Conservation (phyloP, 2,888 invertebrate genomes). For the Drosophila limbata region DNA sequence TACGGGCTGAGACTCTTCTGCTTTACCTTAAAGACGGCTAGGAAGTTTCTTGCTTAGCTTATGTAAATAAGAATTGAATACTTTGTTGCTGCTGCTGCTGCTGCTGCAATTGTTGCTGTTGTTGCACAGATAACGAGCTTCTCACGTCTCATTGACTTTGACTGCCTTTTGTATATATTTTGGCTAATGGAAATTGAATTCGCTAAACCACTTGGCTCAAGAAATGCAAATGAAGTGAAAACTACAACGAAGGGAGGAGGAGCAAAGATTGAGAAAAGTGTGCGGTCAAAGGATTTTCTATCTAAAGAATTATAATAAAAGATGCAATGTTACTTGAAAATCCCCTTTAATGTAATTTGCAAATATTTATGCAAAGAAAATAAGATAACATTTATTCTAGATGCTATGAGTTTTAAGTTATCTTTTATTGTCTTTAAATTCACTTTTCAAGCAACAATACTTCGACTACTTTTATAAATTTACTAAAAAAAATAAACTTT, state of each 20-base stretch:
- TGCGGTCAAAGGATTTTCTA: conserved; percentile 1
- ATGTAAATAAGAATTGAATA: conserved; percentile 33
- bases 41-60: conserved; percentile 14
- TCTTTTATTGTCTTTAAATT: too few relatives aligned
- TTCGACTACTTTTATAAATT: too few relatives aligned
- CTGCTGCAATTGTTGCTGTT: conserved; percentile 4
- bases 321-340: background rate
- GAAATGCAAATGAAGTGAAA: conserved; percentile 70
- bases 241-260: conserved; percentile 10
- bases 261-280: conserved; percentile 1
- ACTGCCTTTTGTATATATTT: conserved; percentile 7
- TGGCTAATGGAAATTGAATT: conserved; percentile 69
- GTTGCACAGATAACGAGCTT: conserved; percentile 63
- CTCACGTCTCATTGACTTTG: conserved; percentile 62
- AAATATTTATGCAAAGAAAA: background rate
- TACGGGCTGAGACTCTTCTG: conserved; percentile 15
- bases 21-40: conserved; percentile 6
- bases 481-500: too few relatives aligned
- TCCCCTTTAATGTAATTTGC: too few relatives aligned
- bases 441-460: too few relatives aligned
- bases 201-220: conserved; percentile 32
- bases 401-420: too few relatives aligned
- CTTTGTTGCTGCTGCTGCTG: conserved; percentile 8
- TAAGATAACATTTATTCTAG: background rate
- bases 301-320: background rate